phyloP scores from a whole-genome alignment of 2,113 vertebrate genomes.

The Gambusia holbrooki region DNA sequence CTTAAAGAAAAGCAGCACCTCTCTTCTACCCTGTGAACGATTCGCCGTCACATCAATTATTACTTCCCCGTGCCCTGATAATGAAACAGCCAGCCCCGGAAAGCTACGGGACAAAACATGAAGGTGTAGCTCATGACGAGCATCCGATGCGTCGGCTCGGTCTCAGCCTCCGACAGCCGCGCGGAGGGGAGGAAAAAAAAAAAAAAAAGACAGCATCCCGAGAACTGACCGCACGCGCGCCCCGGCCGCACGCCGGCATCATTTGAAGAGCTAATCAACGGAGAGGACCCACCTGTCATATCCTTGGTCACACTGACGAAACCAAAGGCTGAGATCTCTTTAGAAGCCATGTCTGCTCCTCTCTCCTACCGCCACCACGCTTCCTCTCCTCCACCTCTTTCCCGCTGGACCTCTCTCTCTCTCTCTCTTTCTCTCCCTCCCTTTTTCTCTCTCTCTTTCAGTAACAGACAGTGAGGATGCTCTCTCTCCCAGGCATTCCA shows the following conservation, averaged over 20 bases:
- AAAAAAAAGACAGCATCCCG: conserved; percentile 32
- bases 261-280: conserved; percentile 19
- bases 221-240: conserved; percentile 24
- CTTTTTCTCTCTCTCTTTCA: conserved; percentile 41
- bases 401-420: conserved; percentile 25
- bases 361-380: conserved; percentile 50
- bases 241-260: background rate
- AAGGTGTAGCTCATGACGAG: conserved; percentile 58
- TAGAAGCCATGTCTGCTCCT: conserved; percentile 80
- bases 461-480: conserved; percentile 54
- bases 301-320: conserved; percentile 77
- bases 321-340: conserved; percentile 73
- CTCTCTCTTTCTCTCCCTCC: conserved; percentile 8
- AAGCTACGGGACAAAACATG: conserved; percentile 35
- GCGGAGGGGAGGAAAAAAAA: background rate
- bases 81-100: conserved; percentile 8
- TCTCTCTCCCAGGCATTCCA: conserved; percentile 81
- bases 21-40: conserved; percentile 30
- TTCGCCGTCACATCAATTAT: conserved; percentile 22
- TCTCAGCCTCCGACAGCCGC: conserved; percentile 47
- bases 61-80: conserved; percentile 16
- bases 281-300: conserved; percentile 77
- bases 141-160: conserved; percentile 60
- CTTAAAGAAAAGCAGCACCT: conserved; percentile 8
- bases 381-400: conserved; percentile 29